Evolutionary conservation across 92 coral and sea anemone genomes (phyloP).

Genomic region (Nematostella vectensis): DNA sequence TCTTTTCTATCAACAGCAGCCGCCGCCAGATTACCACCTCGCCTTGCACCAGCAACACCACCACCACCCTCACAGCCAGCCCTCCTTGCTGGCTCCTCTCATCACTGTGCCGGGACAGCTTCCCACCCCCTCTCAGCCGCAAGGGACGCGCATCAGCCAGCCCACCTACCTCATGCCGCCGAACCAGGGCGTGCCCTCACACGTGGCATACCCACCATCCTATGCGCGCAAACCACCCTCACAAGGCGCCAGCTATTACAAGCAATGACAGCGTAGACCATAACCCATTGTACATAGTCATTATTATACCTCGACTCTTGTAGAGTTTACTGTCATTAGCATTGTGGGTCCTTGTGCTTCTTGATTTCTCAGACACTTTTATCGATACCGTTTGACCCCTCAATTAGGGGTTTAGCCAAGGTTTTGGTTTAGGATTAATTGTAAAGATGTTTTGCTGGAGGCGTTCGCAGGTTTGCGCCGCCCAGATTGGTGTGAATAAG

Average conservation of each 20-base stretch:
- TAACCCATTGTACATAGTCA: not conserved
- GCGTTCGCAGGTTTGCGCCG: not conserved
- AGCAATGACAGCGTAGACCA: constrained; percentile 11
- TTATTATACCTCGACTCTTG: not conserved
- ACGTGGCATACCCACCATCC: constrained; percentile 46
- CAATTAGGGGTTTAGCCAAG: no score
- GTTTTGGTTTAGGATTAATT: not conserved
- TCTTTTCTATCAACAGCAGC: no score
- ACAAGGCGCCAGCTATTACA: constrained; percentile 49
- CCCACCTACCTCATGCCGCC: constrained; percentile 39
- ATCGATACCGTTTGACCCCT: no score
- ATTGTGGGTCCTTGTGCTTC: no score
- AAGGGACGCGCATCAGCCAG: constrained; percentile 35
- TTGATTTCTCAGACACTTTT: no score
- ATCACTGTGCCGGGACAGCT: constrained; percentile 19
- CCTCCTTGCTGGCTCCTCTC: constrained; percentile 17
- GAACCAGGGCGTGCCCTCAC: constrained; percentile 33
- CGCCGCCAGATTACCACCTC: no score
- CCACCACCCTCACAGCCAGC: constrained; percentile 14
- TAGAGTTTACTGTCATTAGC: not conserved
- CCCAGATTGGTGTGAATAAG: no score
- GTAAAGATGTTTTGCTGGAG: not conserved
- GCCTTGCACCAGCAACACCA: no score
- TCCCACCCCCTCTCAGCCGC: constrained; percentile 15
- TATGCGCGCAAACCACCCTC: constrained; percentile 46